Evolutionary conservation across 2,888 invertebrate genomes (phyloP).

Genomic region (Apamea sordens): DNA sequence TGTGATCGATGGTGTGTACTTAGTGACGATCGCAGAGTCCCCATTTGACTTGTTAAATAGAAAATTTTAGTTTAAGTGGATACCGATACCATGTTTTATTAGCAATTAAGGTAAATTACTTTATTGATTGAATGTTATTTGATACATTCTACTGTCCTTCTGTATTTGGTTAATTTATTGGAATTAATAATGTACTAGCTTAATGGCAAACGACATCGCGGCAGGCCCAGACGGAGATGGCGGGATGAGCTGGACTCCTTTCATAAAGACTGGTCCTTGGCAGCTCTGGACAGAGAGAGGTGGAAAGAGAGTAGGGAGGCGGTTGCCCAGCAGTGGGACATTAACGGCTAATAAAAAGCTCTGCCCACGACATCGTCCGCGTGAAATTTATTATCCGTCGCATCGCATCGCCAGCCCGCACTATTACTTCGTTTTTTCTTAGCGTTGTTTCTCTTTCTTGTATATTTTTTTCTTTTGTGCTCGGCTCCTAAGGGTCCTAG

Average conservation of each 20-base stretch:
- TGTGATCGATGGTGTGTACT: constrained; percentile 12
- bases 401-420: neutral
- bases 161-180: constrained; percentile 23
- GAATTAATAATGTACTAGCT: constrained; percentile 16
- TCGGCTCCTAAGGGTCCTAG: neutral
- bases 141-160: constrained; percentile 28
- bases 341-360: too few relatives aligned
- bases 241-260: too few relatives aligned
- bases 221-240: too few relatives aligned
- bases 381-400: neutral
- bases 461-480: neutral
- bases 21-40: constrained; percentile 28
- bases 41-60: constrained; percentile 52
- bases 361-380: neutral
- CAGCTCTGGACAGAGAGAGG: too few relatives aligned
- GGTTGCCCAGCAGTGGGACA: too few relatives aligned
- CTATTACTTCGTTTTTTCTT: neutral
- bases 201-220: too few relatives aligned
- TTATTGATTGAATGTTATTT: constrained; percentile 57
- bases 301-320: too few relatives aligned
- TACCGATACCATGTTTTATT: constrained; percentile 52
- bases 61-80: constrained; percentile 56
- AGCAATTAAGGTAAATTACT: constrained; percentile 64
- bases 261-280: too few relatives aligned
- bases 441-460: neutral